Base-by-base conservation (phyloP, 2,888 invertebrate species). In the Perizoma affinitatum region DNA sequence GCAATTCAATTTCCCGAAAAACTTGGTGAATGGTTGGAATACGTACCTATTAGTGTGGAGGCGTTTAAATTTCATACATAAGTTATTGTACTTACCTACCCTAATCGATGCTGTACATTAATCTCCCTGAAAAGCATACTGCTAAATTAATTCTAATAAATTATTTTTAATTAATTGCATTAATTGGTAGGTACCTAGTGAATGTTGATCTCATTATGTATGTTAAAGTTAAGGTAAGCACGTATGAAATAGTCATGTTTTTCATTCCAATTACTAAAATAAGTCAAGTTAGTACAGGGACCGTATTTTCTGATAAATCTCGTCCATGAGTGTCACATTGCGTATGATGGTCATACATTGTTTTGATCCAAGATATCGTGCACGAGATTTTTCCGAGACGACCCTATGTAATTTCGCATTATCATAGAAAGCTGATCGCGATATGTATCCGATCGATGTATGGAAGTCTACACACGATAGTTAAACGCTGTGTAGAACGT, bases 181-280 rank as follows among this genome's bases (percentile, higher is more conserved):
- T 34, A 38, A 44, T 59, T 45, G 33, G 56, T 64, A 54, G 6
- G 42, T 42, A 42, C 42, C 10, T 42, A 42, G 42, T 64, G 63
- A 53, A 72, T 70, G 71, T 74, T 71, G 59, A 69, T 68, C 72
- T 69, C 66, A 64, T 59, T 50, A 51, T 52, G 57, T 43, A 51
- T 53, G 57, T 41, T 58, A 51, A 45, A 51, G 36, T 40, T 66
- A 66, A 64, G 54, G 40, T 54, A 65, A 54, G 54, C 58, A 62
- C 60, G 63, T 57, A 63, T 72, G 72, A 74, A 72, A 67, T 79
- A 71, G 71, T 66, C 55, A 69, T 75, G 73, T 66, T 65, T n/a
- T 75, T 80, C 83, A 84, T 83, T 84, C 78, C 79, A 83, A 78
- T 78, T 79, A 79, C 60, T 79, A 75, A 58, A 63, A 34, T 71